Conservation (phyloP, 2,113 vertebrate genomes). For the Tragelaphus scriptus region DNA sequence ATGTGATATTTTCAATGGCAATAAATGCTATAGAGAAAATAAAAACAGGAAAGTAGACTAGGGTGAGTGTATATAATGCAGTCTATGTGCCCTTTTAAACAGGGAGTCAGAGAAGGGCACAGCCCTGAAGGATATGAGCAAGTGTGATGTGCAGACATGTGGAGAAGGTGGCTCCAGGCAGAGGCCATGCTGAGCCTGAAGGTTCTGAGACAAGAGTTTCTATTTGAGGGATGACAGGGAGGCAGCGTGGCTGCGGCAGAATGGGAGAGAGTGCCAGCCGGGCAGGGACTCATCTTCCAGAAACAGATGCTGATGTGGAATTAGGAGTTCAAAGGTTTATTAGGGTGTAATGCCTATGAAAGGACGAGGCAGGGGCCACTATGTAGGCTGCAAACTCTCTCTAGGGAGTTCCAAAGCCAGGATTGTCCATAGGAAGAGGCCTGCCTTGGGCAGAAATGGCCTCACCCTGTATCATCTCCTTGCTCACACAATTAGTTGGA, state of each 20-base stretch:
- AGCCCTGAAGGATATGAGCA: not conserved
- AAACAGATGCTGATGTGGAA: not conserved
- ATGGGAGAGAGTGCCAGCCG: not conserved
- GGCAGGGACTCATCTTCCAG: not conserved
- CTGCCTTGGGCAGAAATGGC: not conserved
- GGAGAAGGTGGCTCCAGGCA: too few relatives aligned
- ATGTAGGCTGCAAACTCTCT: not conserved
- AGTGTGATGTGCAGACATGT: accelerated
- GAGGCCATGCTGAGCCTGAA: not conserved
- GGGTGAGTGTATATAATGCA: accelerated
- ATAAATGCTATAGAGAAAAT: not conserved
- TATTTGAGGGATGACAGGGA: not conserved
- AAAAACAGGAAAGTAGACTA: not conserved
- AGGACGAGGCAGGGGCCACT: not conserved
- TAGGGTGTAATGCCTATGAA: not conserved
- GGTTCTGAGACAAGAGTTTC: not conserved
- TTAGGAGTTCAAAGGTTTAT: not conserved
- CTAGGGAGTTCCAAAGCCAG: not conserved
- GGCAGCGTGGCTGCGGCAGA: not conserved
- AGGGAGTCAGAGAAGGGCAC: not conserved
- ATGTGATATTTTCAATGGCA: not conserved
- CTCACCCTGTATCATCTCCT: not conserved
- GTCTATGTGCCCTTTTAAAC: too few relatives aligned
- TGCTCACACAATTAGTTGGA: not conserved
- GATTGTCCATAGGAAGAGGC: not conserved